Evolutionary conservation across 2,113 vertebrate species (phyloP), one percentile per base, ranked within the genome.

Genomic region (Cryptotis parvus): DNA sequence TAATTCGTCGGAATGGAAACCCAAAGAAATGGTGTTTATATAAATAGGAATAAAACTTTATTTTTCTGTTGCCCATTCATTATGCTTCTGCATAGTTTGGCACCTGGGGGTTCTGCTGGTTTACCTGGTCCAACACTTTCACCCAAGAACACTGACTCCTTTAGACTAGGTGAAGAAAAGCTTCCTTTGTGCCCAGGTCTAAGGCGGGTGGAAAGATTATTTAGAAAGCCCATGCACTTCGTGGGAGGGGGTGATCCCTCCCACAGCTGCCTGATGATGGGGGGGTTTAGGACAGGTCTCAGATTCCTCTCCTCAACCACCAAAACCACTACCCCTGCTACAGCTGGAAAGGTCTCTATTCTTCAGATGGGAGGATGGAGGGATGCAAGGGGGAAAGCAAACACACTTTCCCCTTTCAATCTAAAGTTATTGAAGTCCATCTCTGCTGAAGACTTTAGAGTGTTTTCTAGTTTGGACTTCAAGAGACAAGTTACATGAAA

Each of bases 81-180:
- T 96, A 96, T 95, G 96, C 93, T 96, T 90, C 91, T 97, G 94
- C 96, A 95, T 89, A 83, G 24, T 65, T 97, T 98, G 97, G 97
- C 97, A 98, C 96, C 63, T 96, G 83, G 92, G 96, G 96, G 93
- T 92, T 95, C 26, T 41, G 29, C 96, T 98, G 96, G 96, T 96
- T 94, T 80, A 84, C 63, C 90, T 90, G 94, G 94, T 89, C 97
- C 68, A 97, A 95, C 95, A 96, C 95, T 96, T 24, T 70, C 94
- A 89, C 92, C 26, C 20, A 90, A 95, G 96, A 98, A 97, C 97
- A 97, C 73, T 96, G 95, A 95, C 95, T 98, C 95, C 94, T 95
- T 96, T 94, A 95, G 93, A 96, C 75, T 15, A 91, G 88, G 96
- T 96, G 95, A 97, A 98, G 97, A 97, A 94, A 95, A 96, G 96